phyloP scores from a whole-genome alignment of 1,140 invertebrate genomes.

The Leguminivora glycinivorella region DNA sequence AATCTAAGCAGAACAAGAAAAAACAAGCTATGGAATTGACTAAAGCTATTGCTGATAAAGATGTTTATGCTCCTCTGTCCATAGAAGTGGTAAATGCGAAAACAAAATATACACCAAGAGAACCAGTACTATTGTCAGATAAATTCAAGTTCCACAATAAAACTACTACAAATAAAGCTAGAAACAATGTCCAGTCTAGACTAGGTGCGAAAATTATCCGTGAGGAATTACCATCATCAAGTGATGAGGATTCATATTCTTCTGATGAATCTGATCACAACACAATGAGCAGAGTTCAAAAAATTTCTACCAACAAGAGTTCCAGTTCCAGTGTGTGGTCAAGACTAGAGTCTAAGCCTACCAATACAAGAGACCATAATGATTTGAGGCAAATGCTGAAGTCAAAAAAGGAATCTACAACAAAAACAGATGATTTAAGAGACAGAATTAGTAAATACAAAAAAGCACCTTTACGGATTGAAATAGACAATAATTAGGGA shows the following conservation, averaged over 20 bases:
- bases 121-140: conserved; percentile 57
- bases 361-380: conserved; percentile 40
- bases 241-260: conserved; percentile 49
- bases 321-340: conserved; percentile 80
- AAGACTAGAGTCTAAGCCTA: conserved; percentile 71
- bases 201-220: conserved; percentile 54
- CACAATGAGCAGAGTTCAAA: conserved; percentile 68
- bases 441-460: conserved; percentile 66
- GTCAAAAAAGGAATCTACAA: conserved; percentile 51
- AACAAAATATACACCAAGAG: conserved; percentile 49
- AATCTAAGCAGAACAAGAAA: conserved; percentile 80
- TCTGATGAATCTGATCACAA: conserved; percentile 54
- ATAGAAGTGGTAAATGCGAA: conserved; percentile 65
- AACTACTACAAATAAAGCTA: conserved; percentile 35
- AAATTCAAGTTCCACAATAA: conserved; percentile 54
- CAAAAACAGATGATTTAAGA: conserved; percentile 62
- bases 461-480: conserved; percentile 72
- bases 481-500: conserved; percentile 73
- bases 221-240: conserved; percentile 37
- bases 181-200: conserved; percentile 54
- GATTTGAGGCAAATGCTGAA: conserved; percentile 67
- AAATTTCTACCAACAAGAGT: conserved; percentile 48
- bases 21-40: conserved; percentile 48
- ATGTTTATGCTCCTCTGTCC: conserved; percentile 60
- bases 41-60: conserved; percentile 54